phyloP scores from a whole-genome alignment of 2,797 vertebrate genomes.

The Harpagifer antarcticus region DNA sequence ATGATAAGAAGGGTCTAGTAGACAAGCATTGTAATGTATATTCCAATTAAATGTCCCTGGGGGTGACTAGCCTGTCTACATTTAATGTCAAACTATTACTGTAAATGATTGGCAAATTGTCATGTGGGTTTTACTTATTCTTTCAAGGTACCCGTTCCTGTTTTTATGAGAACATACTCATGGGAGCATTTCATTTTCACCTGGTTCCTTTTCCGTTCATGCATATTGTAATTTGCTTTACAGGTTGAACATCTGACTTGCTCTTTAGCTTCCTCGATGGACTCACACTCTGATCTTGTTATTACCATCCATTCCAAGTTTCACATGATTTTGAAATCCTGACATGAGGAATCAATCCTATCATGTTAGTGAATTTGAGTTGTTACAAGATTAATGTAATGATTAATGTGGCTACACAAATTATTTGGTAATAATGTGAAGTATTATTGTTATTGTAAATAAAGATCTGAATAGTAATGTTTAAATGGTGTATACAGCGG shows the following conservation, averaged over 20 bases:
- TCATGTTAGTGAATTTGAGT: too few species aligned
- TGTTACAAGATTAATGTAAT: too few species aligned
- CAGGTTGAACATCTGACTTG: not conserved
- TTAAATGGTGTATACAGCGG: too few species aligned
- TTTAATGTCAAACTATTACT: not conserved
- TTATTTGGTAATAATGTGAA: too few species aligned
- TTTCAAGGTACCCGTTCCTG: not conserved
- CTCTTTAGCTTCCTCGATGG: not conserved
- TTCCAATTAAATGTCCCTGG: constrained; percentile 4
- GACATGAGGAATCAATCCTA: not conserved
- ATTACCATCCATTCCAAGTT: not conserved
- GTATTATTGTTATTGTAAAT: too few species aligned
- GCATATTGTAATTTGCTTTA: not conserved
- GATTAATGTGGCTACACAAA: too few species aligned
- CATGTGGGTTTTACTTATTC: not conserved
- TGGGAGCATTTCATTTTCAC: not conserved
- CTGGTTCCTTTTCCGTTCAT: not conserved
- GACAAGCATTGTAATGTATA: not conserved
- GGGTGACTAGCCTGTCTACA: not conserved
- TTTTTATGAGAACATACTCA: not conserved
- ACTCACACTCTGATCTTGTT: not conserved
- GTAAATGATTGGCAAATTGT: not conserved
- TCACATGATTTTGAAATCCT: not conserved
- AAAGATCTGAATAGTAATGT: too few species aligned
- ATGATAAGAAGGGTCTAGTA: not conserved